Conservation (phyloP, 2,888 invertebrate species). For the Isotomurus palustris region DNA sequence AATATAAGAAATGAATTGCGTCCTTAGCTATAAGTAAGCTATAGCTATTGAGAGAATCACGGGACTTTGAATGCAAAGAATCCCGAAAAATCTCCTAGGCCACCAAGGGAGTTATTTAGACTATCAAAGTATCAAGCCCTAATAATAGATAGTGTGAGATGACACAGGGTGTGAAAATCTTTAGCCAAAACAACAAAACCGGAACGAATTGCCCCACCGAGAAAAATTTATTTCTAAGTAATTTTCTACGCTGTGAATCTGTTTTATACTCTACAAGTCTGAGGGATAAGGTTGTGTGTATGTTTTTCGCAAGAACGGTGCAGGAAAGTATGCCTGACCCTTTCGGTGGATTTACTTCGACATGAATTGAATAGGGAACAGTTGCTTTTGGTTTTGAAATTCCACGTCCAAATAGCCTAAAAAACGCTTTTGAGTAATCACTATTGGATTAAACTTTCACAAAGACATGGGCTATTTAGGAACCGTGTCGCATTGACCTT, state of each 20-base stretch:
- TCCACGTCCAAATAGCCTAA: background rate
- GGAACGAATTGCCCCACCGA: conserved; percentile 5
- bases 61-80: too few relatives aligned
- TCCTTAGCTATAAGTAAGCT: too few relatives aligned
- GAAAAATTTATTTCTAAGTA: conserved; percentile 1
- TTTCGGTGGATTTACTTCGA: background rate
- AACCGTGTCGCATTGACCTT: conserved; percentile 16
- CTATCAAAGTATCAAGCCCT: too few relatives aligned
- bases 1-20: too few relatives aligned
- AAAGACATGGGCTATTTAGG: background rate
- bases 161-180: conserved; percentile 18
- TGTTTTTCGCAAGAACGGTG: too few relatives aligned
- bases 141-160: too few relatives aligned
- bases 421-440: conserved; percentile 3
- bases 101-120: too few relatives aligned
- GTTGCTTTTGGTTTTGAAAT: conserved; percentile 1
- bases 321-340: too few relatives aligned
- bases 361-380: too few relatives aligned
- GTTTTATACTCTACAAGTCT: too few relatives aligned
- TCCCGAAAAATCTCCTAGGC: too few relatives aligned
- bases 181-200: conserved; percentile 7
- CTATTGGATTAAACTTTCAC: background rate
- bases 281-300: background rate
- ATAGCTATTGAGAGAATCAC: too few relatives aligned
- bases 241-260: conserved; percentile 7